These are phyloP conservation scores for Digitonthophagus gazella DNA, from an alignment of 2,888 invertebrate genomes.

Conservation along the genomic window DNA sequence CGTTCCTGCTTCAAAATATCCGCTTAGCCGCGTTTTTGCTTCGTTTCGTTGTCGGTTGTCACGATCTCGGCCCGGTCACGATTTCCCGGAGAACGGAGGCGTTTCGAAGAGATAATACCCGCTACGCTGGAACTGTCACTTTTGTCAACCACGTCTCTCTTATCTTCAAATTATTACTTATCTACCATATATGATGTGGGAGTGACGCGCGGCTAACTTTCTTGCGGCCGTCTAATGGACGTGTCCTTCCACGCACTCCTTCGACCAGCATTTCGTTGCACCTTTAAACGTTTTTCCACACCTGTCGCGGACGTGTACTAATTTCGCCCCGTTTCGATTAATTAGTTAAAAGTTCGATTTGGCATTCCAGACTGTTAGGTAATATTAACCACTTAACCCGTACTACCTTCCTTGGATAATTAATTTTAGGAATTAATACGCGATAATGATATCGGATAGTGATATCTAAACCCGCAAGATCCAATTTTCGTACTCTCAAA, in stretches of 20 bases:
- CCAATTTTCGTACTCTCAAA: too few species aligned
- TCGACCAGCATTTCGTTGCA: neutral
- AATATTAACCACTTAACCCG: neutral
- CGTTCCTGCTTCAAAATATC: slow-evolving; percentile 42
- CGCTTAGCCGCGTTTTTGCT: slow-evolving; percentile 43
- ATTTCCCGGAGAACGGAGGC: slow-evolving; percentile 42
- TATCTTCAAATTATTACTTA: neutral
- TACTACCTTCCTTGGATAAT: neutral
- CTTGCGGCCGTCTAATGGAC: neutral
- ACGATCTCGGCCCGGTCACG: slow-evolving; percentile 49
- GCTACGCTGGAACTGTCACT: slow-evolving; percentile 22
- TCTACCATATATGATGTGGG: neutral
- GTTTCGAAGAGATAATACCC: slow-evolving; percentile 27
- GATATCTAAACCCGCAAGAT: neutral
- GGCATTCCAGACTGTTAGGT: too few species aligned
- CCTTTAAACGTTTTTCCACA: too few species aligned
- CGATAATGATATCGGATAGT: neutral
- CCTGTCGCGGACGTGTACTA: too few species aligned
- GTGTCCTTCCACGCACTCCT: neutral
- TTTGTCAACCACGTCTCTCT: slow-evolving; percentile 12
- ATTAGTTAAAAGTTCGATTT: too few species aligned
- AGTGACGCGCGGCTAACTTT: neutral
- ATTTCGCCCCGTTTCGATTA: too few species aligned
- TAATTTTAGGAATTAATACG: neutral
- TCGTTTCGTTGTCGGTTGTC: slow-evolving; percentile 41